phyloP scores from a whole-genome alignment of 64 coral and sea anemone species.

The Actinia tenebrosa region DNA sequence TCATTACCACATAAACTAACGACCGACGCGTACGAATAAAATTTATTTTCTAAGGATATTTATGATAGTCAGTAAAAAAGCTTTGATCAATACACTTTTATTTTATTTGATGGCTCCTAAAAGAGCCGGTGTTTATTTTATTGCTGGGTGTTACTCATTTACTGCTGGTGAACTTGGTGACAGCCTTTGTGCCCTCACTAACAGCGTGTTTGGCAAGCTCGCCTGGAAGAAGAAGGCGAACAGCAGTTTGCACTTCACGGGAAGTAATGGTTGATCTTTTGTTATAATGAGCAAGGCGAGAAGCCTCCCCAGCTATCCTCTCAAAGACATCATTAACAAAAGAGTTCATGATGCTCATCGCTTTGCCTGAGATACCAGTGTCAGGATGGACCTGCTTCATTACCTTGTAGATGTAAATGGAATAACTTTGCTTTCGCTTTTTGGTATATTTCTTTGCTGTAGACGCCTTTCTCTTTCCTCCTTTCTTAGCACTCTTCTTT shows the following conservation, averaged over 20 bases:
- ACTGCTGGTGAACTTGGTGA: constrained; percentile 58
- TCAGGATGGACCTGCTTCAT: constrained; percentile 58
- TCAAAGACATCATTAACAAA: constrained; percentile 63
- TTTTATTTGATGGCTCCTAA: constrained; percentile 10
- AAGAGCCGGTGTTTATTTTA: constrained; percentile 3
- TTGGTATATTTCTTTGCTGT: not conserved
- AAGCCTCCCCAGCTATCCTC: constrained; percentile 37
- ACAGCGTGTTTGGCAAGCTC: constrained; percentile 62
- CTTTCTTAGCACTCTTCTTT: constrained; percentile 21
- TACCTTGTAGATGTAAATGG: constrained; percentile 59
- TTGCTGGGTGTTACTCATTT: constrained; percentile 9
- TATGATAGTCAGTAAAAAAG: too few relatives aligned
- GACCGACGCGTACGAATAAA: too few relatives aligned
- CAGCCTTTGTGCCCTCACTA: constrained; percentile 58
- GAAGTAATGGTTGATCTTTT: constrained; percentile 55
- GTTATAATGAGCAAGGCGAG: constrained; percentile 49
- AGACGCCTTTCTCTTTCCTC: constrained; percentile 36
- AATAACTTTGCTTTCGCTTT: constrained; percentile 44
- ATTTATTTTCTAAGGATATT: too few relatives aligned
- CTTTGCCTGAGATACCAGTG: constrained; percentile 55
- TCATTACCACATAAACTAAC: not conserved
- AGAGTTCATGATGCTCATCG: constrained; percentile 65
- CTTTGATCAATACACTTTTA: constrained; percentile 8
- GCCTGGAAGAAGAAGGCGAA: constrained; percentile 49
- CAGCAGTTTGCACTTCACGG: constrained; percentile 53